Evolutionary conservation across 2,113 vertebrate genomes (phyloP).

Genomic region (Budorcas taxicolor): DNA sequence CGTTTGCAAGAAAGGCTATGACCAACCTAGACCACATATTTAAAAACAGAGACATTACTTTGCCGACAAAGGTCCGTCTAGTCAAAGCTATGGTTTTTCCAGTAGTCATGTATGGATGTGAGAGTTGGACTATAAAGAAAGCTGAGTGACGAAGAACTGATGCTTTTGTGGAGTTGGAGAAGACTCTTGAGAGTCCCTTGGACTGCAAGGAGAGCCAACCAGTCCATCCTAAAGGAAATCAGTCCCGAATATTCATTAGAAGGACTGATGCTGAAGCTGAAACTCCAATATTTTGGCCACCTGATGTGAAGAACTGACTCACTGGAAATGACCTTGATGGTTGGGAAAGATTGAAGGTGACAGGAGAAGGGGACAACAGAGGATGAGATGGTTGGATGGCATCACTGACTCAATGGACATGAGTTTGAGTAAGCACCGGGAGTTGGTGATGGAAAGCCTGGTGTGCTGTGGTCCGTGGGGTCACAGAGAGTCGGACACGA

Average conservation of each 20-base stretch:
- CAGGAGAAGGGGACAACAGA: neutral
- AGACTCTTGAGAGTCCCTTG: neutral
- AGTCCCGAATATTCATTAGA: neutral
- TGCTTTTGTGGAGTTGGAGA: neutral
- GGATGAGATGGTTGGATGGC: neutral
- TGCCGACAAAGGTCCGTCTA: neutral
- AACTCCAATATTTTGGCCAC: neutral
- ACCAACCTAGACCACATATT: neutral
- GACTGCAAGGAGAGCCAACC: neutral
- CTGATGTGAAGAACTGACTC: neutral
- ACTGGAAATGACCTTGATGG: neutral
- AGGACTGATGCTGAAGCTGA: neutral
- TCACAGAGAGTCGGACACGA: neutral
- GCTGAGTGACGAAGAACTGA: neutral
- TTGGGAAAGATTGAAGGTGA: accelerated
- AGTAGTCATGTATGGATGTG: neutral
- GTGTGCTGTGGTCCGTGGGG: accelerated
- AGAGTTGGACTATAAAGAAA: neutral
- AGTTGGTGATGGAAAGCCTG: neutral
- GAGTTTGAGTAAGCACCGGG: neutral
- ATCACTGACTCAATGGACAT: neutral
- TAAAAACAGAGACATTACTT: neutral
- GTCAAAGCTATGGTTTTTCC: neutral
- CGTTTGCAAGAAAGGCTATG: neutral
- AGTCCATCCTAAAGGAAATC: neutral